These are phyloP conservation scores for Pseudomyrmex sp. DNA, from an alignment of 1,140 invertebrate species.

Conservation along the genomic window DNA sequence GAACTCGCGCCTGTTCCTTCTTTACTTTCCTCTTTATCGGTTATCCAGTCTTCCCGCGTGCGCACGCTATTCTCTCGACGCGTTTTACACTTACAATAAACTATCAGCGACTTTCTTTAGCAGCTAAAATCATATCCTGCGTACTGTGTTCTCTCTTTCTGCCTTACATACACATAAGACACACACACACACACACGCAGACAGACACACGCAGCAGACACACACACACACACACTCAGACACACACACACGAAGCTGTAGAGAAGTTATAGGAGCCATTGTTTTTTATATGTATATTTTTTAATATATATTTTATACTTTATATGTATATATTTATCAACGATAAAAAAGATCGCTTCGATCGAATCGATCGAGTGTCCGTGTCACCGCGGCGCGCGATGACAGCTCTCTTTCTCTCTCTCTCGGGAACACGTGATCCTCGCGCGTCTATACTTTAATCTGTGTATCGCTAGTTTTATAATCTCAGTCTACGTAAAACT, in stretches of 20 bases:
- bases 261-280: constrained; percentile 67
- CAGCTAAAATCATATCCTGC: constrained; percentile 36
- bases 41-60: not conserved
- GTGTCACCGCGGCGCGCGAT: constrained; percentile 18
- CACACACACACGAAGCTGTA: constrained; percentile 46
- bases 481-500: not conserved
- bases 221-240: no score
- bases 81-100: constrained; percentile 19
- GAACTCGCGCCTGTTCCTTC: constrained; percentile 15
- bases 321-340: constrained; percentile 63
- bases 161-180: not conserved
- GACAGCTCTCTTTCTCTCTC: not conserved
- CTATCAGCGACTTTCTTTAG: constrained; percentile 37
- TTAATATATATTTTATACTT: constrained; percentile 53
- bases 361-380: constrained; percentile 42
- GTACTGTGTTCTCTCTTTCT: constrained; percentile 9
- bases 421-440: constrained; percentile 38
- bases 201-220: no score
- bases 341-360: constrained; percentile 64
- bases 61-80: not conserved
- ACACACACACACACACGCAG: no score
- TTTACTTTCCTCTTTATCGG: not conserved
- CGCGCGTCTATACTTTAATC: constrained; percentile 22
- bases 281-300: constrained; percentile 37
- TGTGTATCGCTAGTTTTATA: constrained; percentile 12